A percentile compares a stretch with the other conserved stretches of the same genome.
phyloP scores from a whole-genome alignment of 2,113 vertebrate genomes.

The Amphiprion ocellaris region DNA sequence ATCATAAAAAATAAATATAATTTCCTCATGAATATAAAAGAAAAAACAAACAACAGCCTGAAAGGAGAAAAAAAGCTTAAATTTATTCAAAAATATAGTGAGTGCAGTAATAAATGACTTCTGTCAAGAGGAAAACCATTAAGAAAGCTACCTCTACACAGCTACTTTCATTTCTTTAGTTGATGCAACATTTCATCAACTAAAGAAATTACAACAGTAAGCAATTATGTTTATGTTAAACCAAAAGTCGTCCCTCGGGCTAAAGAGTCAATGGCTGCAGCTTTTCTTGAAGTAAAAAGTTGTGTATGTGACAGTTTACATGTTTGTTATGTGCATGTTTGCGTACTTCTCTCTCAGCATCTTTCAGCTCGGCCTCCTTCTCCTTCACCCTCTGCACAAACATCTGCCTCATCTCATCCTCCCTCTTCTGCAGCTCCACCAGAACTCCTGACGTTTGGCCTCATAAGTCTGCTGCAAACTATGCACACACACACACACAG shows the following conservation, averaged over 20 bases:
- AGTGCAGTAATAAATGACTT: too few relatives aligned
- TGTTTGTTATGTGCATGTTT: background rate
- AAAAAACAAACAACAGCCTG: background rate
- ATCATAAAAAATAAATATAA: background rate
- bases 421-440: conserved; percentile 89
- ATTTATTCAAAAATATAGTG: too few relatives aligned
- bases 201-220: too few relatives aligned
- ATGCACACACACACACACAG: conserved; percentile 1
- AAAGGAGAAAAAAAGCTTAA: background rate
- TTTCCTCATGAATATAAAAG: too few relatives aligned
- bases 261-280: too few relatives aligned
- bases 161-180: too few relatives aligned
- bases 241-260: too few relatives aligned
- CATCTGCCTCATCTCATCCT: conserved; percentile 93
- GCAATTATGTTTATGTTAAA: too few relatives aligned
- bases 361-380: conserved; percentile 90
- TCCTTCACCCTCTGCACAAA: conserved; percentile 93
- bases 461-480: conserved; percentile 95
- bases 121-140: too few relatives aligned
- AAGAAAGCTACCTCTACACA: too few relatives aligned
- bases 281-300: background rate
- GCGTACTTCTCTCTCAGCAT: conserved; percentile 90
- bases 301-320: background rate
- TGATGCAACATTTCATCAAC: too few relatives aligned
- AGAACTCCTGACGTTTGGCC: conserved; percentile 91